Base-by-base conservation (phyloP, 2,888 invertebrate species). In the Nineta flava region DNA sequence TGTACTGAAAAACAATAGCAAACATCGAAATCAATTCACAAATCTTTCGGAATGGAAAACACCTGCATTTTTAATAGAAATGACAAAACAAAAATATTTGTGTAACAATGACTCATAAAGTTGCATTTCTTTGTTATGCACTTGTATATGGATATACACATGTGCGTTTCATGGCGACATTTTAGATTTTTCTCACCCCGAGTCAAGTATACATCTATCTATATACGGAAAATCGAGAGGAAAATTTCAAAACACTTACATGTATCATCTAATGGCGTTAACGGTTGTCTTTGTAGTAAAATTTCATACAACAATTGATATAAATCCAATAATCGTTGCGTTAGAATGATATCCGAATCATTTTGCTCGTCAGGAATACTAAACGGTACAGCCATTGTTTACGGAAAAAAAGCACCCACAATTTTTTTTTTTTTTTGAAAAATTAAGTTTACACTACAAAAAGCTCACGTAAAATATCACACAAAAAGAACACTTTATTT, bases 381-480 rank as follows among this genome's bases (percentile, higher is more conserved):
- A 21, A 44, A 44, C 9, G 44, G 44, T 2, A 44, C 19, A n/a
- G 44, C 44, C 44, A 44, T 44, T 13, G 44, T 44, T 44, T 42
- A 2, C 19, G 5, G 5, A 19, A 19, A 19, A 19, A 19, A 19
- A n/a, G n/a, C n/a, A n/a, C n/a, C n/a, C n/a, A n/a, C n/a, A n/a
- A n/a, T n/a, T n/a, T n/a, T n/a, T n/a, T n/a, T n/a, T n/a, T n/a
- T n/a, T n/a, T n/a, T n/a, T n/a, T n/a, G n/a, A n/a, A n/a, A n/a
- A n/a, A n/a, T n/a, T 19, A 19, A 19, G 19, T 19, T 5, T 4
- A 26, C 26, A 26, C 26, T n/a, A n/a, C 19, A 19, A 19, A 19
- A 19, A 19, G 2, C 7, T 26, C 7, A 26, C 4, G 26, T 5
- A 26, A 26, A 26, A 26, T 26, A n/a, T 26, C 26, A 26, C 4